Percentiles rank a stretch among this genome's conserved stretches.
These are phyloP conservation scores for Hydra vulgaris DNA, from an alignment of 30 jellyfish, hydroid and myxozoan genomes.

Conservation along the genomic window DNA sequence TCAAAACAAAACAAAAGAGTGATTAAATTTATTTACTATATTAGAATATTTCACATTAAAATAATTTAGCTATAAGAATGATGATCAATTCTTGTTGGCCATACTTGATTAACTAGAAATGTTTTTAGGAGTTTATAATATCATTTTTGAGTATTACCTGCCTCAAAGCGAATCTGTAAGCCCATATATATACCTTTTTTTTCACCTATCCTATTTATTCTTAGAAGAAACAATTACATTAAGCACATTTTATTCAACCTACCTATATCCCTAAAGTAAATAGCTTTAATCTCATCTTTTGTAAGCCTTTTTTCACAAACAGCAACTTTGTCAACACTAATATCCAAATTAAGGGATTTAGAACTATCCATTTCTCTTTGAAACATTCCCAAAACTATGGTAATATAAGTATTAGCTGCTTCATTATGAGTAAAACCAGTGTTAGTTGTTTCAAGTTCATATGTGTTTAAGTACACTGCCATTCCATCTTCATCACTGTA, in stretches of 20 bases:
- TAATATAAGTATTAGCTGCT: not conserved
- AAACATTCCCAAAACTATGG: not conserved
- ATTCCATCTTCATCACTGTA: not conserved
- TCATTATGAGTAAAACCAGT: not conserved
- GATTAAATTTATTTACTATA: no score
- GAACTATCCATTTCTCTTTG: not conserved
- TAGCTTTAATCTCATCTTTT: not conserved
- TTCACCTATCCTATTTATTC: no score
- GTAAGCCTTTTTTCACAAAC: not conserved
- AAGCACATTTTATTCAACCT: not conserved
- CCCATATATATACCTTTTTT: no score
- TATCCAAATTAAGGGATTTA: not conserved
- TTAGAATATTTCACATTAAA: no score
- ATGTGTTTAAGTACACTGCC: not conserved
- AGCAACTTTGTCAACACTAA: not conserved
- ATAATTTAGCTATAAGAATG: no score
- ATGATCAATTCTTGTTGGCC: no score
- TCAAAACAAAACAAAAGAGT: no score
- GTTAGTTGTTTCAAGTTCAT: not conserved
- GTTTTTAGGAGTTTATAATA: no score
- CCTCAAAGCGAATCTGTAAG: no score
- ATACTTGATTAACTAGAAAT: no score
- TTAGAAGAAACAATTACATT: no score
- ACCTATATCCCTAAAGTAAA: not conserved
- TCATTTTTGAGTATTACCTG: no score